Conservation (phyloP, 92 coral and sea anemone genomes). For the Meandrina meandrites region DNA sequence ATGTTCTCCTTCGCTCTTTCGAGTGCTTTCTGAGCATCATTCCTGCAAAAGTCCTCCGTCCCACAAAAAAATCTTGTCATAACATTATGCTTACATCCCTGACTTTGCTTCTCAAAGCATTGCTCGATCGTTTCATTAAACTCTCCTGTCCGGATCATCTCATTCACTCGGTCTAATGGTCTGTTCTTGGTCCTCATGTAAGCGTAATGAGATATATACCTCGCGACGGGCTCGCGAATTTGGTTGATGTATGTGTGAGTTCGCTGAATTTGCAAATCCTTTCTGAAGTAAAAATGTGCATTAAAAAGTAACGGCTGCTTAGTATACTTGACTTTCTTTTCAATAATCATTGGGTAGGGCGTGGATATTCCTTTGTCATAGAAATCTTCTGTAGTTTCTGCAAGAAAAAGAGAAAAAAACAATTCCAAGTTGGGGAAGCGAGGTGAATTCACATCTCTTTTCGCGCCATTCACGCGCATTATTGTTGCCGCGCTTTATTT, state of each 20-base stretch:
- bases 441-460: background rate
- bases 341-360: conserved; percentile 52
- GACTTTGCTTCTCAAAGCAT: conserved; percentile 59
- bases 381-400: conserved; percentile 63
- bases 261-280: conserved; percentile 29
- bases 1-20: conserved; percentile 41
- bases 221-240: conserved; percentile 66
- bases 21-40: conserved; percentile 46
- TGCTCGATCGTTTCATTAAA: conserved; percentile 8
- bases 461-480: too few species aligned
- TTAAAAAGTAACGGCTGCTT: conserved; percentile 23
- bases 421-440: background rate
- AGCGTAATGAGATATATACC: conserved; percentile 70
- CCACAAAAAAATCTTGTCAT: conserved; percentile 84
- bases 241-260: conserved; percentile 66
- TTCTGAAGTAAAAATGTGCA: conserved; percentile 74
- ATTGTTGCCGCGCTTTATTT: too few species aligned
- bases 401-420: background rate
- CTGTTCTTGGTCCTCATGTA: conserved; percentile 54
- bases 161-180: conserved; percentile 31
- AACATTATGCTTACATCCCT: conserved; percentile 61
- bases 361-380: conserved; percentile 45
- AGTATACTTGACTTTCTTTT: background rate
- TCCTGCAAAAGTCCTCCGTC: conserved; percentile 58
- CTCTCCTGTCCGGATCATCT: conserved; percentile 56